Evolutionary conservation across 2,797 vertebrate species (phyloP).

Genomic region (Brachyrhaphis roseni): DNA sequence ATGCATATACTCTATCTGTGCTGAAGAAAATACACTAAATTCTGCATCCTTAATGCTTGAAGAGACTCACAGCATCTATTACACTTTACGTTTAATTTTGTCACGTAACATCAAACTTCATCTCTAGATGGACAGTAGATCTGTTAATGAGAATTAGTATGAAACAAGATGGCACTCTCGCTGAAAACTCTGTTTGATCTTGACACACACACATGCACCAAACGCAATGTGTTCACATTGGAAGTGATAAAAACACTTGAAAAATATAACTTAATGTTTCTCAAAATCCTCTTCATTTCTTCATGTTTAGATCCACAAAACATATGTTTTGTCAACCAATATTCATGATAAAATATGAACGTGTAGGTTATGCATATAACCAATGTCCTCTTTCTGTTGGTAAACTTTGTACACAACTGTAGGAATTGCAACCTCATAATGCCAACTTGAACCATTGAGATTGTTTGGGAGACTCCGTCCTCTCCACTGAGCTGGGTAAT

Average conservation of each 20-base stretch:
- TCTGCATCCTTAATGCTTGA: background rate
- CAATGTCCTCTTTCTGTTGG: background rate
- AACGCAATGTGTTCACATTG: background rate
- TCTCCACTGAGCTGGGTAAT: background rate
- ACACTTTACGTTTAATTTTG: background rate
- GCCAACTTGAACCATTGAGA: no score
- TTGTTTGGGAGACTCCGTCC: background rate
- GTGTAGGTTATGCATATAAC: background rate
- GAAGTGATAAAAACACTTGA: background rate
- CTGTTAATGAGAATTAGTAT: background rate
- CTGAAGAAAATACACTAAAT: background rate
- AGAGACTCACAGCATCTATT: background rate
- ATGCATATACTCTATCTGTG: background rate
- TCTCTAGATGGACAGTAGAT: background rate
- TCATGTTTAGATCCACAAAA: background rate
- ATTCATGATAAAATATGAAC: background rate
- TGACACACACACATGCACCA: background rate
- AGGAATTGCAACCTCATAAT: background rate
- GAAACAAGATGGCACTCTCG: background rate
- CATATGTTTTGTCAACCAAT: background rate
- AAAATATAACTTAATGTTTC: background rate
- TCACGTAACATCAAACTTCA: background rate
- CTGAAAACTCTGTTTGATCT: background rate
- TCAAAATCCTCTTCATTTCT: background rate
- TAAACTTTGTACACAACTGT: background rate